Evolutionary conservation across 2,797 vertebrate genomes (phyloP), one percentile per base, ranked within the genome.

Genomic region (Luscinia luscinia): DNA sequence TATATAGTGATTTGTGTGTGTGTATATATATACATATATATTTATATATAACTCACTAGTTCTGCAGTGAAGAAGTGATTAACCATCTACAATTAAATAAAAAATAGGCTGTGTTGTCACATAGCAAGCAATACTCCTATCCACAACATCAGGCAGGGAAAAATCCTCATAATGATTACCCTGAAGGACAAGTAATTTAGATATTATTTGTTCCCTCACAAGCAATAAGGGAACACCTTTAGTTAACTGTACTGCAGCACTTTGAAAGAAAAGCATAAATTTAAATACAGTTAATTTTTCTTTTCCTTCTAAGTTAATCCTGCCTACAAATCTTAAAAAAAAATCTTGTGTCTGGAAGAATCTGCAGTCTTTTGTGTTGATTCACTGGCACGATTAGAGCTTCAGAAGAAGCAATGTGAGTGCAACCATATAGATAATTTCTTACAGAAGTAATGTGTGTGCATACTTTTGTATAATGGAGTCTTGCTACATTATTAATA

Each of bases 261-360:
- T 81, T 73, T 4, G 28, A 58, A 69, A 62, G 10, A 87, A 79
- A 89, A 57, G 1, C 41, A 52, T 12, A 58, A 43, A 8, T 66
- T 52, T 79, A 84, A 76, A 64, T 77, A 46, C 4, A 62, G 11
- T 41, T 62, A 4, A 7, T 67, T 82, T 78, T 36, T 30, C 6
- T 88, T 77, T 59, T 69, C 40, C 26, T 81, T 95, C 57, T 76
- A 45, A 75, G 22, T 36, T 81, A 62, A 87, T 84, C n/a, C 15
- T 82, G 40, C 28, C 28, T 21, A 34, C 55, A 76, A 82, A 63
- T 45, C 32, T 90, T 51, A 58, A 79, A 30, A 57, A 34, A 34
- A 34, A 34, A 34, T 34, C 34, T 58, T 84, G 21, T 78, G 34
- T 49, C 51, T 91, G 55, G 46, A 84, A 78, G 54, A 89, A 87